Base-by-base conservation (phyloP, 2,888 invertebrate genomes). In the Steromphala cineraria region DNA sequence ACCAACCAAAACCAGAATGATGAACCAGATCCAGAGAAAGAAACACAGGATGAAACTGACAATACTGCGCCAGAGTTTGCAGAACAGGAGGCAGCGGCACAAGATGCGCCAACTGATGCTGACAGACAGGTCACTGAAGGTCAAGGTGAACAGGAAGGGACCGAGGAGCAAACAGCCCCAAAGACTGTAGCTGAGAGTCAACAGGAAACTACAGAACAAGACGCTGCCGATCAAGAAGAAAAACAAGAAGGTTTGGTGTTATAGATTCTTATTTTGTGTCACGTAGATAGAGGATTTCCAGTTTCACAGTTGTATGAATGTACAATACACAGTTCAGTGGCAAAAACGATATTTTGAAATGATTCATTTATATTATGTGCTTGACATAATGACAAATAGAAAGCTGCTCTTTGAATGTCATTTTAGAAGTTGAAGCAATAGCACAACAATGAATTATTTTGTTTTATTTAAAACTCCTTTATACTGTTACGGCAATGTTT, bases 1-100 rank as follows among this genome's bases (percentile, higher is more conserved):
- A 40, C 24, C 36, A 62, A 80, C n/a, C 80, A 82, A 75, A 56
- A 55, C n/a, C 71, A 56, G 55, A 75, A 53, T 13, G 67, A 83
- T 36, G 77, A 71, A 8, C 55, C 67, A 46, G 74, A 80, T 40
- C 56, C 24, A 53, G 71, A 28, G 53, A 46, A 55, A 36, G 79
- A 67, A 7, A 74, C 56, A 36, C 77, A 81, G 53, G 81, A 78
- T n/a, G 71, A 75, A 28, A 52, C 62, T 40, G 79, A 82, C 15
- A 75, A 74, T 36, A 81, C 67, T 67, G 81, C 53, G 36, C 78
- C 53, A 2, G 53, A 76, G 56, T 19, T 78, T 52, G 67, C 24
- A 79, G 40, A 52, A 28, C 28, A 67, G 28, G 46, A n/a, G n/a
- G 53, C 53, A 8, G 71, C 74, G 52, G 40, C 24, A 67, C 24